Evolutionary conservation across 2,888 invertebrate species (phyloP), one percentile per base, ranked within the genome.

Genomic region (Oscheius sp.): DNA sequence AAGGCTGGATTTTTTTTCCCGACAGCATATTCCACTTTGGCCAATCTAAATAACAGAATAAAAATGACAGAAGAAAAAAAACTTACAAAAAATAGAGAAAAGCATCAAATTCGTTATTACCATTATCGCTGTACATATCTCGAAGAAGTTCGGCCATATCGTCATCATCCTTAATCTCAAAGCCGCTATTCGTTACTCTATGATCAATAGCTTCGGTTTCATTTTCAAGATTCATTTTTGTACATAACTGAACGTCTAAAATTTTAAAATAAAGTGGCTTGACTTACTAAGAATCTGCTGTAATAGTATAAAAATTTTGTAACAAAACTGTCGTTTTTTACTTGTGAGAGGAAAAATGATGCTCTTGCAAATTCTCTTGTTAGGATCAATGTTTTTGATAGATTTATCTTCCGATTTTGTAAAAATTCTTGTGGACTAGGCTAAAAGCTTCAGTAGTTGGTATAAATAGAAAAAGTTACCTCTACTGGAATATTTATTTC

Each of bases 261-360:
- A 10, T 17, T 6, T 27, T 52, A 25, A 29, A 20, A 23, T 15
- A n/a, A 58, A 57, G 17, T 25, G n/a, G 1, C 5, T 0, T 29
- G 23, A 58, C 58, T 58, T 17, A 66, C 78, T 70, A 73, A 52
- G 46, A 67, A 70, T 65, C 87, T 85, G 78, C 70, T 88, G 86
- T 88, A 80, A 77, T 88, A 89, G 25, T 88, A 80, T 37, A 87
- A 82, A 86, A 92, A 97, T 0, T 94, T 94, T 90, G 97, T 96
- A 57, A 93, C 88, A 75, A 91, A 81, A 58, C 83, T 73, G 15
- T 61, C 39, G 6, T 71, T 50, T 25, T 70, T 53, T 3, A 73
- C 73, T 34, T 71, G 73, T 23, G 71, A 70, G 12, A 85, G 55
- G 88, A 92, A 92, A 0, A 93, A 92, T 10, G 87, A 87, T 39